Evolutionary conservation across 1,140 invertebrate genomes (phyloP).

Genomic region (Eurosta solidaginis): DNA sequence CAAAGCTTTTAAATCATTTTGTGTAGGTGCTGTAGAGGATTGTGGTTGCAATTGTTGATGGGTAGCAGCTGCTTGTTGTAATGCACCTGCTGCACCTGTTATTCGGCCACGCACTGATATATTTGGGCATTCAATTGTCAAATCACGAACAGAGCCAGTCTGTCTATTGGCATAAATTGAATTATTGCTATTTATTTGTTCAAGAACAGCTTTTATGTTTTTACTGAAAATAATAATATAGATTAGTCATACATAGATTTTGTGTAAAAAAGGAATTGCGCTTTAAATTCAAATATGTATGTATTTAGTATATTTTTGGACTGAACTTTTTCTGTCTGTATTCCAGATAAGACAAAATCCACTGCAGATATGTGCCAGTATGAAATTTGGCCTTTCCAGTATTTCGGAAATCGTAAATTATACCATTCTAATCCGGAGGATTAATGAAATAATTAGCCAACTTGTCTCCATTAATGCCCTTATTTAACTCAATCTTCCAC

Average conservation of each 20-base stretch:
- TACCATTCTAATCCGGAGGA: no score
- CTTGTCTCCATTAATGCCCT: no score
- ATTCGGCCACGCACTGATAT: not conserved
- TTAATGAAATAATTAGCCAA: no score
- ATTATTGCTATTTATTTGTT: not conserved
- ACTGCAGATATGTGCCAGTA: no score
- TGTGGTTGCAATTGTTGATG: not conserved
- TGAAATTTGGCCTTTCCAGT: no score
- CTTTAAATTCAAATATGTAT: no score
- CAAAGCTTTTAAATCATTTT: constrained; percentile 12
- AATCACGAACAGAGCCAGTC: not conserved
- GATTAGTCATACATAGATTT: not conserved
- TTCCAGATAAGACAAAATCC: no score
- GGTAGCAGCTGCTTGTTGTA: constrained; percentile 11
- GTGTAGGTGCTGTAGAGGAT: not conserved
- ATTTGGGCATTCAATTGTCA: constrained; percentile 31
- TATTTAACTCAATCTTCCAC: no score
- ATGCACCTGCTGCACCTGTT: not conserved
- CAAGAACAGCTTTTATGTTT: constrained; percentile 33
- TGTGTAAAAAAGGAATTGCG: not conserved
- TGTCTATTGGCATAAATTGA: not conserved
- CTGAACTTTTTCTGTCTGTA: no score
- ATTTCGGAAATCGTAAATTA: no score
- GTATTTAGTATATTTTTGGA: no score
- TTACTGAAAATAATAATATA: constrained; percentile 31